Evolutionary conservation across 1,140 invertebrate genomes (phyloP).

Genomic region (Zaprionus tsacasi): DNA sequence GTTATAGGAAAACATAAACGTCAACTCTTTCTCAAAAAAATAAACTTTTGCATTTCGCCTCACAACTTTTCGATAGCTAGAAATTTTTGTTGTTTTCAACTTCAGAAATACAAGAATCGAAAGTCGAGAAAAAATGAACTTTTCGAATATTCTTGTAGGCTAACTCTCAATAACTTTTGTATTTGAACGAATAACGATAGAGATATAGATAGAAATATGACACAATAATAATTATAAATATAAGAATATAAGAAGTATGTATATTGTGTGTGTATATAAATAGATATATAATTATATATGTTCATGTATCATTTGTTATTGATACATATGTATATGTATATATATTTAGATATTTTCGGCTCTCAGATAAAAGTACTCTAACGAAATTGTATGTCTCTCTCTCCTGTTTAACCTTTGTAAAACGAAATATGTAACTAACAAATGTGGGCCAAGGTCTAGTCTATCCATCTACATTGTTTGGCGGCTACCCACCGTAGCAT

Average conservation of each 20-base stretch:
- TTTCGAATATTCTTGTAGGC: constrained; percentile 68
- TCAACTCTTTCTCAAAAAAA: constrained; percentile 40
- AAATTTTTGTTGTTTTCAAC: constrained; percentile 47
- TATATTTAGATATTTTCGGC: constrained; percentile 65
- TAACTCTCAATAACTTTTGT: constrained; percentile 74
- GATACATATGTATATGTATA: constrained; percentile 22
- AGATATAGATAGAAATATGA: constrained; percentile 58
- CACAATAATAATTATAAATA: constrained; percentile 47
- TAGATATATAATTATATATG: constrained; percentile 38
- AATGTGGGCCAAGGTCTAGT: constrained; percentile 47
- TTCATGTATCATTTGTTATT: constrained; percentile 47
- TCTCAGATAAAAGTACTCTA: constrained; percentile 71
- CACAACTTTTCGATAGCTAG: constrained; percentile 62
- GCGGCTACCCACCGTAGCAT: constrained; percentile 28
- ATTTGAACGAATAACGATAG: constrained; percentile 68
- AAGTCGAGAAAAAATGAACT: constrained; percentile 52
- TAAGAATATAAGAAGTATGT: constrained; percentile 24
- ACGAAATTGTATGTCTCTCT: constrained; percentile 68
- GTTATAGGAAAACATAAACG: constrained; percentile 48
- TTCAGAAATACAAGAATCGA: background rate
- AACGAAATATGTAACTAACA: constrained; percentile 39
- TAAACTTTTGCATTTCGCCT: constrained; percentile 47
- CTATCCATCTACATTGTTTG: constrained; percentile 3
- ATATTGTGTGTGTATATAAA: constrained; percentile 35
- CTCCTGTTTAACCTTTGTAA: constrained; percentile 71